Base-by-base conservation (phyloP, 2,113 vertebrate species). In the Eolophus roseicapilla region DNA sequence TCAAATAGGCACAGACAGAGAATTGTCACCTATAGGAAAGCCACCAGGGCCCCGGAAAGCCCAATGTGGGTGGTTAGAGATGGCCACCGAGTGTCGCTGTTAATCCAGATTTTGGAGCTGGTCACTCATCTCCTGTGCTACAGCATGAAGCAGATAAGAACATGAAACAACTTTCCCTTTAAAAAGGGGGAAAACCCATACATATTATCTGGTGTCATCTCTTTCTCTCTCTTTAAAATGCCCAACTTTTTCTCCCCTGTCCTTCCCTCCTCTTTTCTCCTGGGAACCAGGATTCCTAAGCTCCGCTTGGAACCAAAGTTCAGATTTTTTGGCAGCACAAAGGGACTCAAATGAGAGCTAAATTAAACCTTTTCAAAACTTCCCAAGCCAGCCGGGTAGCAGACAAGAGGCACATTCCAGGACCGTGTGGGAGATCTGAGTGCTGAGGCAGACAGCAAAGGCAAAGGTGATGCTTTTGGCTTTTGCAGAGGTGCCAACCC, bases 361-460 rank as follows among this genome's bases (percentile, higher is more conserved):
- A 94, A 94, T 95, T 94, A 90, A 96, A 95, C 80, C 90, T 95
- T 96, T 94, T 93, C 89, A 95, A 71, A 95, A 64, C 73, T 67
- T 93, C 91, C 85, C 86, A 33, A 76, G 94, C 76, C 87, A 88
- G 94, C 35, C 81, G 76, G 52, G 70, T n/a, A 93, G 96, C 88
- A 97, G 94, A 93, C 93, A 93, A 96, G 96, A 96, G 92, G 96
- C 92, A n/a, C 96, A 94, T 96, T 94, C 94, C 95, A 91, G 90
- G 33, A 4, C 88, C 47, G 24, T 76, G 95, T 92, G 96, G 94
- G 96, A 96, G 95, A 94, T 88, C 65, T 11, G 92, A 92, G 88
- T 2, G 13, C 82, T 10, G 60, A 93, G 90, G 92, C 96, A 94
- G 95, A 85, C 94, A 49, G 95, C 80, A 73, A 41, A 94, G 90